Base-by-base conservation (phyloP, 2,797 vertebrate genomes). In the Prunella strophiata region DNA sequence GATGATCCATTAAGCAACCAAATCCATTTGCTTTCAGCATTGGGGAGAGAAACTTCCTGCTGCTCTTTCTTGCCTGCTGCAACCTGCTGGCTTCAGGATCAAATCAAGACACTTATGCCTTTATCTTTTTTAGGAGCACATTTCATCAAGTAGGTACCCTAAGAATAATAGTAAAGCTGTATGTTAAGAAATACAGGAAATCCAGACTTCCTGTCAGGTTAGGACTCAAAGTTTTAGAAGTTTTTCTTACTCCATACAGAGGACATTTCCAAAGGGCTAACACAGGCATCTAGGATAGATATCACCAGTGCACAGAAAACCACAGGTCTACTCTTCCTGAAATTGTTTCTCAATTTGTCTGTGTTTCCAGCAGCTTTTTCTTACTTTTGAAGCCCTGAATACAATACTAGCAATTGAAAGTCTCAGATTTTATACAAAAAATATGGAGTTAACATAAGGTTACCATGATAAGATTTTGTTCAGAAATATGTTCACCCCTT, bases 141-240 rank as follows among this genome's bases (percentile, higher is more conserved):
- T 89, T 92, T 94, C 43, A 73, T 58, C 66, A 82, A 90, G 47
- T 62, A 84, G 30, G 23, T 72, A 40, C 68, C n/a, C 70, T 45
- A 84, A 78, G 43, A 84, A 84, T n/a, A 89, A 73, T 40, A 55
- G 29, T 57, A 65, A 89, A 74, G 9, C 40, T 83, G 20, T 43
- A 45, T 68, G 58, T 65, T 88, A 90, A 86, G 32, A 84, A 93
- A 86, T 78, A 78, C 58, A 94, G 83, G 90, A 95, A 95, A 93
- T 88, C 32, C 71, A 73, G 25, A 34, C 32, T 93, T 95, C 73
- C 78, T 88, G 30, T 45, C 29, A 70, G 54, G 16, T 42, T 51
- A 72, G 47, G 47, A 59, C 6, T 72, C n/a, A 75, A 85, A 62
- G 27, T 43, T 84, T 93, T 59, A 67, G 47, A 86, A 81, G 29